Evolutionary conservation across 2,888 invertebrate species (phyloP).

Genomic region (Chaetogeoica ovagalla): DNA sequence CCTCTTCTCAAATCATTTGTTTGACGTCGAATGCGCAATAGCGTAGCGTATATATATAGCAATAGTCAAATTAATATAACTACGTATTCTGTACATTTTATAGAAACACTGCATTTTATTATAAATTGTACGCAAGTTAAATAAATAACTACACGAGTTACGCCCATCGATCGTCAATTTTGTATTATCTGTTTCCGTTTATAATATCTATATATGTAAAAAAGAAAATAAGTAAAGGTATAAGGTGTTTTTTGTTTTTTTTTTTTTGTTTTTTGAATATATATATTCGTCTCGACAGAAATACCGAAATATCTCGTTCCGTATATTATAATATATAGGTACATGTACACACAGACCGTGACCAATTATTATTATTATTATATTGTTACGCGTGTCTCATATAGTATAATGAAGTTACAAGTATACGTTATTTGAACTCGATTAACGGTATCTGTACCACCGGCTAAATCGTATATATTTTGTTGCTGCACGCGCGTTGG

Average conservation of each 20-base stretch:
- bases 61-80: too few relatives aligned
- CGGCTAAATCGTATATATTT: background rate
- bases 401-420: slow-evolving; percentile 9
- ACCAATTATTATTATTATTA: slow-evolving; percentile 33
- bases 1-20: too few relatives aligned
- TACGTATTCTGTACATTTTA: too few relatives aligned
- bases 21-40: too few relatives aligned
- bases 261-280: slow-evolving; percentile 7
- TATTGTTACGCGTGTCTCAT: slow-evolving; percentile 14
- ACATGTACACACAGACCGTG: slow-evolving; percentile 5
- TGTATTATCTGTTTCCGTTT: too few relatives aligned
- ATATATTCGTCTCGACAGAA: slow-evolving; percentile 18
- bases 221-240: background rate
- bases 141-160: background rate
- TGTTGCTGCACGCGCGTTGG: background rate
- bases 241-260: background rate
- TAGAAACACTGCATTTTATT: too few relatives aligned
- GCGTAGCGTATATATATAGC: too few relatives aligned
- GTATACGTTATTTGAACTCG: background rate
- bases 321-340: background rate
- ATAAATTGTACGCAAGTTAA: background rate
- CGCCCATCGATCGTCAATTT: background rate
- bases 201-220: background rate
- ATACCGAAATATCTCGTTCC: slow-evolving; percentile 10
- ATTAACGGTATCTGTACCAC: slow-evolving; percentile 7